Conservation (phyloP, 2,113 vertebrate species). For the Neogobius melanostomus region DNA sequence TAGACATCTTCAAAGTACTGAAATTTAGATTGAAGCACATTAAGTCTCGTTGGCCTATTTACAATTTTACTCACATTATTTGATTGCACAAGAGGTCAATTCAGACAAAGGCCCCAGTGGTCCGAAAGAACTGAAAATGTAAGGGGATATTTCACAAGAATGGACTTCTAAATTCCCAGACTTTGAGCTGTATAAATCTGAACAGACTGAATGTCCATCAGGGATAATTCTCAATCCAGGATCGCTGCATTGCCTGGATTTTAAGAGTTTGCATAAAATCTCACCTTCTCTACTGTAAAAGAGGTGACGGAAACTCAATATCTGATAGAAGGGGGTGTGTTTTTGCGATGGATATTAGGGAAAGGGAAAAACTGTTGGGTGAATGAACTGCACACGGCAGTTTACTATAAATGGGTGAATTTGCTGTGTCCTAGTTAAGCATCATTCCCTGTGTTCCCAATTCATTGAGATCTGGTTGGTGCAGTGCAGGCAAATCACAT, state of each 20-base stretch:
- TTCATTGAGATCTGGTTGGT: constrained; percentile 42
- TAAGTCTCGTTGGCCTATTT: neutral
- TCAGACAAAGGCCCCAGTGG: neutral
- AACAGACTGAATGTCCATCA: constrained; percentile 50
- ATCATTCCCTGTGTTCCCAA: constrained; percentile 46
- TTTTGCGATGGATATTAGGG: too few species aligned
- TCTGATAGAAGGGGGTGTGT: neutral
- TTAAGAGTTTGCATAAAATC: constrained; percentile 1
- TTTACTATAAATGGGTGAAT: constrained; percentile 23
- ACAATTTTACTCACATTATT: neutral
- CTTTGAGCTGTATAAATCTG: constrained; percentile 18
- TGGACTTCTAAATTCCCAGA: constrained; percentile 31
- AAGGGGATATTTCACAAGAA: constrained; percentile 29
- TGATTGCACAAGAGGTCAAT: neutral
- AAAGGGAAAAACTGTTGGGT: constrained; percentile 3
- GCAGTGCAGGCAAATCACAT: constrained; percentile 58
- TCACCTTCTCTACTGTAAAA: neutral
- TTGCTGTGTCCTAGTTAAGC: constrained; percentile 48
- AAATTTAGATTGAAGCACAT: too few species aligned
- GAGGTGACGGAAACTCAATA: neutral
- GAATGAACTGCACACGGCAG: constrained; percentile 27
- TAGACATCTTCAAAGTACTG: too few species aligned
- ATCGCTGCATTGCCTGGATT: neutral
- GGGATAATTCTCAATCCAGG: constrained; percentile 23
- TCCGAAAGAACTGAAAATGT: constrained; percentile 21